Percentiles rank a stretch among this genome's conserved stretches.
Conservation (phyloP, 1,140 invertebrate genomes). For the Paralvinella palmiformis region DNA sequence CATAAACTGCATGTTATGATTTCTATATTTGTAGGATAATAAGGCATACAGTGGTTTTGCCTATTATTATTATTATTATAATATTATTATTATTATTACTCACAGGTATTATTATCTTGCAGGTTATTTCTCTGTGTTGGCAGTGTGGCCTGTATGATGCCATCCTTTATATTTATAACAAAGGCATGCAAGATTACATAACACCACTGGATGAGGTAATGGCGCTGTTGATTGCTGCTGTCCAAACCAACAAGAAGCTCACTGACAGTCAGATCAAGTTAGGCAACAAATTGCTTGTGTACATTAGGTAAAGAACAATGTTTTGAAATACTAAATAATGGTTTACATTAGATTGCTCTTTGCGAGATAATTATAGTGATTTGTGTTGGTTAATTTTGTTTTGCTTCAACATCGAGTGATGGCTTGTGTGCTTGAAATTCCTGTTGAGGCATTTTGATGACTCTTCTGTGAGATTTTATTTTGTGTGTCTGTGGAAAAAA, state of each 20-base stretch:
- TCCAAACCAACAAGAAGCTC: constrained; percentile 45
- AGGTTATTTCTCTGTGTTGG: constrained; percentile 70
- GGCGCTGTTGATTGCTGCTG: constrained; percentile 35
- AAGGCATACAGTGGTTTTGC: too few species aligned
- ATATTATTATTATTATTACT: too few species aligned
- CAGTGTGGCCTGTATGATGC: constrained; percentile 75
- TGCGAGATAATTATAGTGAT: neutral
- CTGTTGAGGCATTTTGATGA: neutral
- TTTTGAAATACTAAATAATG: too few species aligned
- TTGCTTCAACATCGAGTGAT: neutral
- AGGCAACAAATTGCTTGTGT: constrained; percentile 88
- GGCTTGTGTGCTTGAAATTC: neutral
- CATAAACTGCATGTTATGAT: too few species aligned
- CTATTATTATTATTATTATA: too few species aligned
- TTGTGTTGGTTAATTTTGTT: neutral
- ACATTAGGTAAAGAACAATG: constrained; percentile 53
- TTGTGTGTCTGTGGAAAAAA: too few species aligned
- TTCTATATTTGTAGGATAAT: too few species aligned
- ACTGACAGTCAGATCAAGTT: constrained; percentile 43
- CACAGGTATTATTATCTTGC: constrained; percentile 13
- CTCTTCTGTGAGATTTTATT: too few species aligned
- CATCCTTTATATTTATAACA: constrained; percentile 81
- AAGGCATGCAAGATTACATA: constrained; percentile 75
- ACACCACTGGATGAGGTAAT: constrained; percentile 71
- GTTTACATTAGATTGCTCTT: neutral